Evolutionary conservation across 2,113 vertebrate species (phyloP).

Genomic region (Saccopteryx leptura): DNA sequence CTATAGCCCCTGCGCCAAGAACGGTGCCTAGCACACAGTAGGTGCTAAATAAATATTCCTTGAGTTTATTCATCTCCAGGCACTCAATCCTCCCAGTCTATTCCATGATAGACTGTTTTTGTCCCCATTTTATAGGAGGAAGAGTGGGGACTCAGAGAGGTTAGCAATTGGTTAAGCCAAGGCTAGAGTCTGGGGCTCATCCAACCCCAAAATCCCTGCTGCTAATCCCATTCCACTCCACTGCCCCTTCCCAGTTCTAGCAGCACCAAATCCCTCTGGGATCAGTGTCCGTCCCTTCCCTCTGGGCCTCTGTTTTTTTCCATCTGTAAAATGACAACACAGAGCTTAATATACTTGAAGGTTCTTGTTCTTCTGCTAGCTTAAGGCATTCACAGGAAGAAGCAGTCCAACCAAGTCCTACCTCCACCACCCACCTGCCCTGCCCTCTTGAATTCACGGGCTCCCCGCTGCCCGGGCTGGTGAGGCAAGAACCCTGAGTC

Average conservation of each 20-base stretch:
- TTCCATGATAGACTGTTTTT: not conserved
- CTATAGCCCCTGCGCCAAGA: not conserved
- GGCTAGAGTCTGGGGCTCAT: not conserved
- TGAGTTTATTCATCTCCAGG: not conserved
- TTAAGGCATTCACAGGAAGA: not conserved
- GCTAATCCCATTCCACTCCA: not conserved
- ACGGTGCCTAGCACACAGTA: not conserved
- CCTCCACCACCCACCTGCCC: not conserved
- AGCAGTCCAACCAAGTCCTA: not conserved
- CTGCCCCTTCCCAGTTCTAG: not conserved
- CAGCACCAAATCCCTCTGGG: not conserved
- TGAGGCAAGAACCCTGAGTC: not conserved
- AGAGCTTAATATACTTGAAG: not conserved
- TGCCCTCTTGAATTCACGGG: not conserved
- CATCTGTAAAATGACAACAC: not conserved
- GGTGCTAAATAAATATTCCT: not conserved
- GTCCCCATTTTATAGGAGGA: constrained; percentile 11
- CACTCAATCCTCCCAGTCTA: not conserved
- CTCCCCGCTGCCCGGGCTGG: not conserved
- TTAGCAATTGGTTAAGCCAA: not conserved
- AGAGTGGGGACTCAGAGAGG: not conserved
- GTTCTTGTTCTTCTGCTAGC: not conserved
- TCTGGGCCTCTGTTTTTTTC: not conserved
- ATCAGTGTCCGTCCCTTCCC: accelerated
- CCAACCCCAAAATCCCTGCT: not conserved